phyloP scores from a whole-genome alignment of 1,140 invertebrate genomes.

The Drosophila sp. region DNA sequence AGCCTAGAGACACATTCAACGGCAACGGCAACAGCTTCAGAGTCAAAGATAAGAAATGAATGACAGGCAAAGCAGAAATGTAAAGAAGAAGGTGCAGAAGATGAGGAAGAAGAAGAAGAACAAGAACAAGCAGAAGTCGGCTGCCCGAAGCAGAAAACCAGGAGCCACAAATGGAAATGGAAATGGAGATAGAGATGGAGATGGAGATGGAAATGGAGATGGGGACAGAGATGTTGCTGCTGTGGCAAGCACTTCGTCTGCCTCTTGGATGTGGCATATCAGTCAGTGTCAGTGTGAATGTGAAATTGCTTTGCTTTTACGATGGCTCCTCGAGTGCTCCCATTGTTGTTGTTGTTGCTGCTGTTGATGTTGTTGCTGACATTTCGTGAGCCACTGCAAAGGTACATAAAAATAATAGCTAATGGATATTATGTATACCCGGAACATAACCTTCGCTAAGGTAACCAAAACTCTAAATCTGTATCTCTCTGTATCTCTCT shows the following conservation, averaged over 20 bases:
- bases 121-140: slow-evolving; percentile 19
- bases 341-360: not conserved
- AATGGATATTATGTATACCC: slow-evolving; percentile 50
- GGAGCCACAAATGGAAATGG: slow-evolving; percentile 31
- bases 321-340: slow-evolving; percentile 27
- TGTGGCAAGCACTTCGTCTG: slow-evolving; percentile 21
- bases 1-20: slow-evolving; percentile 84
- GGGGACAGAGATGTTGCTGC: slow-evolving; percentile 9
- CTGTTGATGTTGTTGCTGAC: slow-evolving; percentile 35
- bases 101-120: slow-evolving; percentile 38
- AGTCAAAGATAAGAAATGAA: slow-evolving; percentile 78
- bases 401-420: slow-evolving; percentile 54
- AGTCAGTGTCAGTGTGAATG: slow-evolving; percentile 80
- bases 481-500: slow-evolving; percentile 4
- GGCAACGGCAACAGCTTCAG: slow-evolving; percentile 50
- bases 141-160: slow-evolving; percentile 31
- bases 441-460: slow-evolving; percentile 17
- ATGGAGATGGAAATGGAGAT: slow-evolving; percentile 1
- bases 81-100: slow-evolving; percentile 10
- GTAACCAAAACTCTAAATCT: slow-evolving; percentile 12
- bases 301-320: slow-evolving; percentile 81
- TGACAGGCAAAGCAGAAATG: slow-evolving; percentile 65
- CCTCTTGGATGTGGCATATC: slow-evolving; percentile 61
- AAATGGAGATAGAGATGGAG: slow-evolving; percentile 1
- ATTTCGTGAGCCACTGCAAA: slow-evolving; percentile 26